Base-by-base conservation (phyloP, 2,888 invertebrate species). In the Protophormia terraenovae region DNA sequence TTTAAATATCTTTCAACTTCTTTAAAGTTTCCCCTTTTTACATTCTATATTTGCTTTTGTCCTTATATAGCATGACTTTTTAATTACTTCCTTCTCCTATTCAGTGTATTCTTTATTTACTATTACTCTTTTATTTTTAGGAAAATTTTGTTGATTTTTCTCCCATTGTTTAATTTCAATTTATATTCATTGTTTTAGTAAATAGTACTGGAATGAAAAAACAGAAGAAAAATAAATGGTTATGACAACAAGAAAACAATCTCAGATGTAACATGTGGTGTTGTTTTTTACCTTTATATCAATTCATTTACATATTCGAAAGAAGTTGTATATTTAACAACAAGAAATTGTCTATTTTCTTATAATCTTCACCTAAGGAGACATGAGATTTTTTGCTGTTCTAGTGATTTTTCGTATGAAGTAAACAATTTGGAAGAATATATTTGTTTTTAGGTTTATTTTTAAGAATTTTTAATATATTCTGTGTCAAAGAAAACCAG, bases 151-250 rank as follows among this genome's bases (percentile, higher is more conserved):
- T 35, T 38, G 14, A 6, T 45, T n/a, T 32, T 24, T 41, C n/a
- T 38, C 1, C 2, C n/a, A 3, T 27, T 6, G 8, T 10, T 47
- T 47, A 67, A 67, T 67, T 67, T 67, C 66, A 67, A 67, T 67
- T 67, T 67, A 67, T 67, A 67, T 67, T 67, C 66, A 67, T 67
- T 67, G 66, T 67, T 67, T 47, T 47, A 67, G 66, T 67, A 29
- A 47, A 47, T 14, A 47, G 5, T 47, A 67, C 16, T 19, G 27
- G 0, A 24, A 53, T 3, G 8, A n/a, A 60, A 6, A 62, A 22
- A 62, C 10, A 19, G 0, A 35, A 14, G 19, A 8, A 29, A 58
- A 41, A 24, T 10, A 19, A 66, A 47, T 29, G 45, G 29, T 66
- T 66, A 47, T 29, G 41, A 38, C 41, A 41, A 14, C 29, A 62